These are phyloP conservation scores for Lepus timidus DNA, from an alignment of 2,113 vertebrate species.

Conservation along the genomic window DNA sequence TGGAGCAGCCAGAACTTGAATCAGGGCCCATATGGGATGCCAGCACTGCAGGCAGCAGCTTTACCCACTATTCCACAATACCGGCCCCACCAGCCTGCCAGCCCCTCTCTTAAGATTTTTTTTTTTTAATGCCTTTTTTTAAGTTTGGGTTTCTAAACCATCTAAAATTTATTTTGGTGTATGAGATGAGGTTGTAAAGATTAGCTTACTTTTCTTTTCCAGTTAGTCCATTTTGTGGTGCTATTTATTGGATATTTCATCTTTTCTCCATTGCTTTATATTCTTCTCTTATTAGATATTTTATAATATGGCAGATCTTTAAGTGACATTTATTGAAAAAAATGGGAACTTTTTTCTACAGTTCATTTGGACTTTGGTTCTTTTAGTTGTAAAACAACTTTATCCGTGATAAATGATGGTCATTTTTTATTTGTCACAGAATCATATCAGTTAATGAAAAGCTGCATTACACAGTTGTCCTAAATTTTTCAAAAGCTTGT, in stretches of 20 bases:
- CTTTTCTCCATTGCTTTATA: background rate
- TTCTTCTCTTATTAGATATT: constrained; percentile 26
- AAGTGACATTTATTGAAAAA: constrained; percentile 66
- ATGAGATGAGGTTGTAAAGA: background rate
- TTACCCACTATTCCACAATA: too few relatives aligned
- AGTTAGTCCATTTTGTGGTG: constrained; percentile 10
- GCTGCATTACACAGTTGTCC: constrained; percentile 25
- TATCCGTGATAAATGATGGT: constrained; percentile 46
- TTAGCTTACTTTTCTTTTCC: constrained; percentile 49
- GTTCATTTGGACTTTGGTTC: background rate
- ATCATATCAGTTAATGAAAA: constrained; percentile 43
- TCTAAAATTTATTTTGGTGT: constrained; percentile 45
- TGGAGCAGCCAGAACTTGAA: too few relatives aligned
- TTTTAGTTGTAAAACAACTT: constrained; percentile 30
- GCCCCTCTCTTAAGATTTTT: too few relatives aligned
- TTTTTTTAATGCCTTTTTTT: background rate
- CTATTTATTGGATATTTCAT: constrained; percentile 57
- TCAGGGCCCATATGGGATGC: too few relatives aligned
- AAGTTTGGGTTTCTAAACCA: constrained; percentile 23
- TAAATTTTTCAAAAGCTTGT: constrained; percentile 57
- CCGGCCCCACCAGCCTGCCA: too few relatives aligned
- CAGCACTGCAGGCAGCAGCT: too few relatives aligned
- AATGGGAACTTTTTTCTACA: constrained; percentile 48
- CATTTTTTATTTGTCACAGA: constrained; percentile 52
- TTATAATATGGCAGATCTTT: constrained; percentile 45